Base-by-base conservation (phyloP, 2,113 vertebrate species). In the Pionites leucogaster region DNA sequence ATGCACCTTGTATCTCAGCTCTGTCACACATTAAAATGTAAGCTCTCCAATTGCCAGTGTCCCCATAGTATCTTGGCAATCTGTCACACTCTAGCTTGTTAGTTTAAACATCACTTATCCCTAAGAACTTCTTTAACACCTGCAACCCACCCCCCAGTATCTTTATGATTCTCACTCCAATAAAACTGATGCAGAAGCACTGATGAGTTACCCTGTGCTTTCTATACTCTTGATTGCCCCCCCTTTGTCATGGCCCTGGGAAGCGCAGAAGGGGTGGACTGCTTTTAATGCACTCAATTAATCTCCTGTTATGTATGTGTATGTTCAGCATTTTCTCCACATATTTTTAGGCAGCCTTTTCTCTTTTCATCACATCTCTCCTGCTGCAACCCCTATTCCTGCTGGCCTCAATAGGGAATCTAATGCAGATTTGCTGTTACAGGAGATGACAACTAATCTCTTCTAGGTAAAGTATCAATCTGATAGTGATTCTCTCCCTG, bases 241-340 rank as follows among this genome's bases (percentile, higher is more conserved):
- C 39, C 18, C 15, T 37, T 82, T 8, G 29, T 19, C 14, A 6
- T 0, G 0, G 52, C 27, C 44, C 0, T 35, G n/a, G 78, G 63
- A 60, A 65, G 49, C 39, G 47, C 42, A 52, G 84, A 16, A 41
- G 25, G n/a, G 41, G 12, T 8, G 11, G 19, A 18, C 24, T 16
- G 25, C 33, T 77, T 52, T 59, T 62, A 55, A 41, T 17, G 46
- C 35, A 25, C 41, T 57, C 23, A 28, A 27, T 62, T 60, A 47
- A 42, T 71, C 24, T 81, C 50, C 57, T 82, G 50, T 50, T 63
- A 49, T 3, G 12, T 53, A 67, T 1, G 4, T 25, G 12, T 52
- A 33, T 15, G 7, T 29, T 25, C 81, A 77, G 52, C 41, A 55
- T 20, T 70, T 84, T 69, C 70, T 14, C 39, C 55, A 24, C 33